Percentiles rank a stretch among this genome's conserved stretches.
Evolutionary conservation across 2,888 invertebrate species (phyloP).

Genomic region (Aproaerema taeniolella): DNA sequence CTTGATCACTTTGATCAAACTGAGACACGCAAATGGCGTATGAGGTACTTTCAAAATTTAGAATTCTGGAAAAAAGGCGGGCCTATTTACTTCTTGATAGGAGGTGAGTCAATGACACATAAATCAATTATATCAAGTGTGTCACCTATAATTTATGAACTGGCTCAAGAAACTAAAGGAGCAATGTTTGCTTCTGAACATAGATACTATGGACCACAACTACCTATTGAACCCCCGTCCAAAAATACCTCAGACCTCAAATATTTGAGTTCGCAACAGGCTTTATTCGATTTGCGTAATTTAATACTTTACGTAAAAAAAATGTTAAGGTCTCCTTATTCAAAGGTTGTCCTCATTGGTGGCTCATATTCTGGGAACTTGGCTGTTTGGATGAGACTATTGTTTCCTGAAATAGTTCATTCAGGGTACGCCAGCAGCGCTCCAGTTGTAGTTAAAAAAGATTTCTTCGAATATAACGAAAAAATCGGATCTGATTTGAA

Average conservation of each 20-base stretch:
- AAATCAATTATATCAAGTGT: constrained; percentile 37
- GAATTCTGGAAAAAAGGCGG: constrained; percentile 44
- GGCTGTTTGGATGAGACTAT: constrained; percentile 56
- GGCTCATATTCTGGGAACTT: constrained; percentile 63
- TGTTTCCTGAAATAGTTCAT: constrained; percentile 53
- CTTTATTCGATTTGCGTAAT: constrained; percentile 51
- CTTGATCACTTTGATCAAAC: constrained; percentile 50
- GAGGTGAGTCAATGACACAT: constrained; percentile 47
- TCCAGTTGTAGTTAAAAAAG: constrained; percentile 55
- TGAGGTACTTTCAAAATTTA: constrained; percentile 54
- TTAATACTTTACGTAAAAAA: constrained; percentile 40
- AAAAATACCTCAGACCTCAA: constrained; percentile 38
- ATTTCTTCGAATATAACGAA: constrained; percentile 60
- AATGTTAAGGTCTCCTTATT: constrained; percentile 21
- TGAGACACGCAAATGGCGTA: constrained; percentile 46
- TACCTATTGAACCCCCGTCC: constrained; percentile 44
- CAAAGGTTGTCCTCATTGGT: constrained; percentile 58
- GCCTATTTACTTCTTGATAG: constrained; percentile 51
- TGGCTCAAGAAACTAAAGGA: constrained; percentile 58
- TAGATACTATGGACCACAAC: constrained; percentile 59
- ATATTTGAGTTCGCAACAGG: constrained; percentile 52
- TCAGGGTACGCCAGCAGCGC: constrained; percentile 60
- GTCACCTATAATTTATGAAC: constrained; percentile 48
- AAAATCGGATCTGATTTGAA: constrained; percentile 52
- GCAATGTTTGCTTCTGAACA: constrained; percentile 56